Base-by-base conservation (phyloP, 2,888 invertebrate species). In the Junonia oenone region DNA sequence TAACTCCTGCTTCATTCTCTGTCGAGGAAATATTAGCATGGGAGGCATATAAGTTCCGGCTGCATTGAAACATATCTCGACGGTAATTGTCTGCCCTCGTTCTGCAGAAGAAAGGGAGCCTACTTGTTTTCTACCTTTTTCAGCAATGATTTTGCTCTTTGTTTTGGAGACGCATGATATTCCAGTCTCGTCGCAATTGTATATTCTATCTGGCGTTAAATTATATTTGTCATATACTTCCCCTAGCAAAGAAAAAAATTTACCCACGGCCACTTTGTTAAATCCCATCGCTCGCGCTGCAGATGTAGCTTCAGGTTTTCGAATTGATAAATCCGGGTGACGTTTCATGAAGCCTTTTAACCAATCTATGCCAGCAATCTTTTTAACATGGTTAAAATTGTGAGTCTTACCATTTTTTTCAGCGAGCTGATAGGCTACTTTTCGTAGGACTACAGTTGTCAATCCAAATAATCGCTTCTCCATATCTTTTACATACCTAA, bases 121-220 rank as follows among this genome's bases (percentile, higher is more conserved):
- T 27, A 73, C 69, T 61, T 68, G 68, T 49, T 66, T 67, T 61
- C 63, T 59, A 8, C 71, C 71, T 55, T 66, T 68, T 6, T 45
- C 13, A 14, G 63, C 61, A 11, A 71, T 40, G 11, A 71, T 63
- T 58, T 70, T 68, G 37, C 57, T 45, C 15, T 58, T 59, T 14
- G 59, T 63, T 51, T 65, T 66, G 8, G 68, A 64, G n/a, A 71
- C 70, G 46, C 51, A 47, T 6, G 65, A 63, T n/a, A 73, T 61
- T 8, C 73, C 72, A 22, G 69, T 69, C 51, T 72, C 72, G 38
- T 73, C 69, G 6, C 64, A 65, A 58, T 72, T 75, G 51, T 62
- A 73, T 51, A 74, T 67, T 55, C 58, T 62, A 45, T 67, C 61
- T 46, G 69, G 65, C 1, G 62, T 59, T 48, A 65, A 58, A n/a